Evolutionary conservation across 2,797 vertebrate genomes (phyloP).

Genomic region (Leucoraja ocellata): DNA sequence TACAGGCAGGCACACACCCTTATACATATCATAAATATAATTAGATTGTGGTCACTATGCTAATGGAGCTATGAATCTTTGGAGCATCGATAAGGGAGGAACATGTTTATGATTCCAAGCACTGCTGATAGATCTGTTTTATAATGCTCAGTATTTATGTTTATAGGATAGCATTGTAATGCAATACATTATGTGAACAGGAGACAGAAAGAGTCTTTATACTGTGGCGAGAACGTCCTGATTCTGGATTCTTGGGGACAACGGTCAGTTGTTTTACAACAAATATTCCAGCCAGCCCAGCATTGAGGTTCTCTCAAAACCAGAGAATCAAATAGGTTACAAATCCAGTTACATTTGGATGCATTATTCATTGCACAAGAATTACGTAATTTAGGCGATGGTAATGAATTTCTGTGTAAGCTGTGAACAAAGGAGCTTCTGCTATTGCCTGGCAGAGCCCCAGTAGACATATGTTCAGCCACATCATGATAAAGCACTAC

Average conservation of each 20-base stretch:
- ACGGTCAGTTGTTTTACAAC: background rate
- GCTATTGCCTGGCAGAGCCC: background rate
- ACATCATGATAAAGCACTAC: background rate
- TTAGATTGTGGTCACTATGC: background rate
- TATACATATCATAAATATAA: background rate
- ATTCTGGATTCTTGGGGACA: background rate
- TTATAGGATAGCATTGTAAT: background rate
- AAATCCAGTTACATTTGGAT: background rate
- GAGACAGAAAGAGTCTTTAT: background rate
- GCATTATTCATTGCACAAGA: background rate
- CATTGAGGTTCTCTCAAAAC: background rate
- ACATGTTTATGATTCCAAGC: background rate
- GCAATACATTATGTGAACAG: background rate
- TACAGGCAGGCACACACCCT: background rate
- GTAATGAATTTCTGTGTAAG: background rate
- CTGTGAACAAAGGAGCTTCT: background rate
- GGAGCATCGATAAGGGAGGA: background rate
- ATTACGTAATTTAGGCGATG: background rate
- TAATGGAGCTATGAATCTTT: background rate
- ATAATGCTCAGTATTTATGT: background rate
- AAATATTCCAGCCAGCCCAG: background rate
- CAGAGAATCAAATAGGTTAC: background rate
- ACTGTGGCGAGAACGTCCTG: background rate
- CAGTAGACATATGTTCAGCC: background rate
- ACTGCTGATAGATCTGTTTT: background rate